Conservation (phyloP, 2,113 vertebrate species). For the Elephas maximus region DNA sequence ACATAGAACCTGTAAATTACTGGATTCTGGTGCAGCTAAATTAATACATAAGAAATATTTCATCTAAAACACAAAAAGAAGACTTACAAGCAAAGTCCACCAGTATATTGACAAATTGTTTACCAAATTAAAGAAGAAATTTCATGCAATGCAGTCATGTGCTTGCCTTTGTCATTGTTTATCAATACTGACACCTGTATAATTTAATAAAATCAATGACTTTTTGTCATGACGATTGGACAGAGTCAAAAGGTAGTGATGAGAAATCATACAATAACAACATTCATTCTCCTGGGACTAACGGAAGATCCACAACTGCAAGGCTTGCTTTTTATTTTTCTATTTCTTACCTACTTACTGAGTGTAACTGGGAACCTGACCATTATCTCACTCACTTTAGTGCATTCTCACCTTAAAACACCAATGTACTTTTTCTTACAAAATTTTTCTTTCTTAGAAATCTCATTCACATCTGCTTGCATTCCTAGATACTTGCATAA, state of each 20-base stretch:
- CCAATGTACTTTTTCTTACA: slow-evolving; percentile 60
- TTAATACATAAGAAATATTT: background rate
- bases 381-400: too few relatives aligned
- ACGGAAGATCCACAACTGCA: slow-evolving; percentile 37
- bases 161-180: background rate
- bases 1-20: background rate
- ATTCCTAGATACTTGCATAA: slow-evolving; percentile 49
- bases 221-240: background rate
- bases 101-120: background rate
- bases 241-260: background rate
- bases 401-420: slow-evolving; percentile 57
- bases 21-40: background rate
- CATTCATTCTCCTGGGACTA: slow-evolving; percentile 76
- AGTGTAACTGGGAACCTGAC: too few relatives aligned
- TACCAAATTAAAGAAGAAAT: slow-evolving; percentile 4
- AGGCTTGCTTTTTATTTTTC: slow-evolving; percentile 18
- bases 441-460: slow-evolving; percentile 69
- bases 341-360: too few relatives aligned
- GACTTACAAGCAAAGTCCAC: background rate
- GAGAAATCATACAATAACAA: slow-evolving; percentile 52
- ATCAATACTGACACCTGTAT: background rate
- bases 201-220: background rate
- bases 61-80: background rate
- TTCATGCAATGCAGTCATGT: background rate
- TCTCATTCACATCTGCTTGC: slow-evolving; percentile 36